These are phyloP conservation scores for Lypha dubia DNA, from an alignment of 2,888 invertebrate genomes.

Conservation along the genomic window DNA sequence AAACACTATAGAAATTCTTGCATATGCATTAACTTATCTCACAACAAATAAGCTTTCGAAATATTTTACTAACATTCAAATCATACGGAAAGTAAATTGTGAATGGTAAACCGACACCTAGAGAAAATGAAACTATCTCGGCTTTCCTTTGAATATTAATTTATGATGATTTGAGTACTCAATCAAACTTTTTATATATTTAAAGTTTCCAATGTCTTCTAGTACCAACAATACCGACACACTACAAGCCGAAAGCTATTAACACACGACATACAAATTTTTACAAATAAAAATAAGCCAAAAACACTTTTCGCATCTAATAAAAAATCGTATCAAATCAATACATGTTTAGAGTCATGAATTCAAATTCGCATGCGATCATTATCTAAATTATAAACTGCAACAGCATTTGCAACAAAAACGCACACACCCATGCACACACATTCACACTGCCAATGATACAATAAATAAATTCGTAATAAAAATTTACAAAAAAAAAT, in stretches of 20 bases:
- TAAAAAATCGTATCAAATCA: constrained; percentile 48
- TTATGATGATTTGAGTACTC: no score
- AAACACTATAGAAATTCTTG: no score
- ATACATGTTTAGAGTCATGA: constrained; percentile 55
- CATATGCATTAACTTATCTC: no score
- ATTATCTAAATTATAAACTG: constrained; percentile 57
- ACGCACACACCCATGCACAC: not conserved
- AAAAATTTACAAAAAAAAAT: constrained; percentile 11
- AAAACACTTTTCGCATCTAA: not conserved
- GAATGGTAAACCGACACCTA: no score
- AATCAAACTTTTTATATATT: not conserved
- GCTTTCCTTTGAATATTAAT: no score
- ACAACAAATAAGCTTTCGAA: no score
- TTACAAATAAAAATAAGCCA: not conserved
- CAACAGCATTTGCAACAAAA: constrained; percentile 26
- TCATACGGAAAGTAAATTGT: no score
- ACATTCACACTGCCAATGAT: not conserved
- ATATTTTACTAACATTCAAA: no score
- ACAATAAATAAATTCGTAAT: constrained; percentile 51
- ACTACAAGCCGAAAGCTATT: not conserved
- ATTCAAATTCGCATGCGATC: constrained; percentile 61
- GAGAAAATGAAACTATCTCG: no score
- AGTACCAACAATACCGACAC: not conserved
- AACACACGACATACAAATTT: constrained; percentile 1
- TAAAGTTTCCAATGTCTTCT: not conserved